phyloP scores from a whole-genome alignment of 2,888 invertebrate species.

The Drosophila conformis region DNA sequence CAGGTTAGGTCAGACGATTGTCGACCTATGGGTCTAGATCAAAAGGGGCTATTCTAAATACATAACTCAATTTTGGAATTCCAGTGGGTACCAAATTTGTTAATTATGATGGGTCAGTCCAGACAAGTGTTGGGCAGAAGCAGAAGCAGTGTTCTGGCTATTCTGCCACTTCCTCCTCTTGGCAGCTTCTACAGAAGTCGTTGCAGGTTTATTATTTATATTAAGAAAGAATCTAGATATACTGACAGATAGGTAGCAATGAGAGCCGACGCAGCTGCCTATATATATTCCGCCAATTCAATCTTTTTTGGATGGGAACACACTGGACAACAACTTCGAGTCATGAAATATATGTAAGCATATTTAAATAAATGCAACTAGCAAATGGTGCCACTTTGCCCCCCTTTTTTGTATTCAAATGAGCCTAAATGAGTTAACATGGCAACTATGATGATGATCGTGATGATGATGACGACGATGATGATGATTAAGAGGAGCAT shows the following conservation, averaged over 20 bases:
- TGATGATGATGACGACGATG: constrained; percentile 6
- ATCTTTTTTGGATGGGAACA: background rate
- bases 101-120: background rate
- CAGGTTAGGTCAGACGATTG: background rate
- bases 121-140: background rate
- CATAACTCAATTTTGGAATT: background rate
- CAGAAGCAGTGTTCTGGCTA: background rate
- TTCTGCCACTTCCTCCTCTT: background rate
- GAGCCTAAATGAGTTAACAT: constrained; percentile 68
- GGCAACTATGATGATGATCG: constrained; percentile 28
- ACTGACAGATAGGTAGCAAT: background rate
- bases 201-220: background rate
- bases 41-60: background rate
- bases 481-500: constrained; percentile 9
- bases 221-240: background rate
- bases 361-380: constrained; percentile 36
- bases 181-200: background rate
- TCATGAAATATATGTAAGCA: constrained; percentile 5
- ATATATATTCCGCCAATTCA: background rate
- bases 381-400: constrained; percentile 37
- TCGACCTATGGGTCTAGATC: background rate
- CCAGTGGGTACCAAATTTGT: background rate
- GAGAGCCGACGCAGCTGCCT: background rate
- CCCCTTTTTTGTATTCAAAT: constrained; percentile 64
- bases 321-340: background rate